These are phyloP conservation scores for Pyrgus malvae DNA, from an alignment of 2,888 invertebrate genomes.

Conservation along the genomic window DNA sequence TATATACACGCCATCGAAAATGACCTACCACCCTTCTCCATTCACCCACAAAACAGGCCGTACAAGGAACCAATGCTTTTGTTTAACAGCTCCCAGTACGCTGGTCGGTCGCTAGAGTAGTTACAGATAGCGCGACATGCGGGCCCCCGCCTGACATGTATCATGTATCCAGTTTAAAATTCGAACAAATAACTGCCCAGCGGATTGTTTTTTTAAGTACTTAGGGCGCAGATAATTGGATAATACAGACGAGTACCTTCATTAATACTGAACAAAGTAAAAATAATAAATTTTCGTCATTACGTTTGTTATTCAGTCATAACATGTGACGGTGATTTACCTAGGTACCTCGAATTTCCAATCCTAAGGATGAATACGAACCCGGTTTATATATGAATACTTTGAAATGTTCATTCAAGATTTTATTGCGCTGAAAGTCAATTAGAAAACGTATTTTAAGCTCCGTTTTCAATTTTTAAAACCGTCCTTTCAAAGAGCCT, in stretches of 20 bases:
- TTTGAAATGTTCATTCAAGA: conserved; percentile 37
- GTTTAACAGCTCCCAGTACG: conserved; percentile 52
- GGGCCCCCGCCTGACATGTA: conserved; percentile 63
- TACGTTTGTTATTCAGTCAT: too few species aligned
- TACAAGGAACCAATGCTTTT: conserved; percentile 47
- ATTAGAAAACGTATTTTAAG: conserved; percentile 52
- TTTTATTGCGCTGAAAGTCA: conserved; percentile 48
- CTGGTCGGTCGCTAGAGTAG: conserved; percentile 57
- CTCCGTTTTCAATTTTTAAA: conserved; percentile 61
- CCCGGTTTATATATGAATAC: conserved; percentile 16
- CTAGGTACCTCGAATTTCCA: background rate
- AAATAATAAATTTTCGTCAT: too few species aligned
- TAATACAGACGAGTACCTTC: background rate
- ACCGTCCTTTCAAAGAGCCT: conserved; percentile 58
- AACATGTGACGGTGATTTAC: too few species aligned
- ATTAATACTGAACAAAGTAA: background rate
- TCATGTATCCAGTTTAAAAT: conserved; percentile 64
- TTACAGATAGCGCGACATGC: conserved; percentile 59
- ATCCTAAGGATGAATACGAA: conserved; percentile 6
- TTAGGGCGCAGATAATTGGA: conserved; percentile 5
- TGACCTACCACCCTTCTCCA: conserved; percentile 57
- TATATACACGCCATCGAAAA: conserved; percentile 57
- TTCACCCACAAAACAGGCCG: conserved; percentile 50
- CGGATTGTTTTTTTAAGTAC: conserved; percentile 24
- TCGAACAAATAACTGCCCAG: conserved; percentile 40